These are phyloP conservation scores for Hyposoter didymator DNA, from an alignment of 2,888 invertebrate species.

Conservation along the genomic window DNA sequence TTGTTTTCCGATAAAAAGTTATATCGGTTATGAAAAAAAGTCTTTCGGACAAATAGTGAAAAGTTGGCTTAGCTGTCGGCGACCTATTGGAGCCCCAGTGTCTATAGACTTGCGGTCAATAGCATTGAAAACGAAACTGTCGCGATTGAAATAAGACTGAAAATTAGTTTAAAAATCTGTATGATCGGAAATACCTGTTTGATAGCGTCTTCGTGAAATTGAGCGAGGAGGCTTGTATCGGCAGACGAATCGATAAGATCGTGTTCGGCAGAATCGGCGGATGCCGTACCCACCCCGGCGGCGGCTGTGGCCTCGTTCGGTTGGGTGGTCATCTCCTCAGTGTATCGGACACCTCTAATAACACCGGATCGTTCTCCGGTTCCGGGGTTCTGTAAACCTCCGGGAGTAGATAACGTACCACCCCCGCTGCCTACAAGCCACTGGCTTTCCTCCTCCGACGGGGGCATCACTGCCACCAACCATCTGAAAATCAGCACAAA, in stretches of 20 bases:
- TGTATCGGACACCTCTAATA: constrained; percentile 82
- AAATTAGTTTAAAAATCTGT: not conserved
- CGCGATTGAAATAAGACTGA: not conserved
- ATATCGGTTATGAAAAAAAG: no score
- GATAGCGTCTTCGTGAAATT: constrained; percentile 92
- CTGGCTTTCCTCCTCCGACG: constrained; percentile 87
- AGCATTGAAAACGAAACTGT: not conserved
- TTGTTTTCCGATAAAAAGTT: no score
- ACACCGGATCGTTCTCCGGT: constrained; percentile 73
- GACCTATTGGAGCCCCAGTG: no score
- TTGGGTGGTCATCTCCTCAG: constrained; percentile 84
- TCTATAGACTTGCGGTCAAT: no score
- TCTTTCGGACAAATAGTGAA: no score
- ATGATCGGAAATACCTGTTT: constrained; percentile 85
- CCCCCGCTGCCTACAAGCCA: constrained; percentile 81
- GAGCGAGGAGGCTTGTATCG: constrained; percentile 88
- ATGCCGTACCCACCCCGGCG: constrained; percentile 74
- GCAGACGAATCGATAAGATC: constrained; percentile 87
- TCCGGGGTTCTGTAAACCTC: constrained; percentile 72
- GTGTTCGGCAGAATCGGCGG: constrained; percentile 81
- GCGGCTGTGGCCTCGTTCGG: constrained; percentile 66
- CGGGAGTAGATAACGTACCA: constrained; percentile 69
- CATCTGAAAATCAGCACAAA: constrained; percentile 76
- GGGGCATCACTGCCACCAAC: constrained; percentile 84
- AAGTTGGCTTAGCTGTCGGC: no score